Evolutionary conservation across 2,113 vertebrate genomes (phyloP), one percentile per base, ranked within the genome.

Genomic region (Lates calcarifer): DNA sequence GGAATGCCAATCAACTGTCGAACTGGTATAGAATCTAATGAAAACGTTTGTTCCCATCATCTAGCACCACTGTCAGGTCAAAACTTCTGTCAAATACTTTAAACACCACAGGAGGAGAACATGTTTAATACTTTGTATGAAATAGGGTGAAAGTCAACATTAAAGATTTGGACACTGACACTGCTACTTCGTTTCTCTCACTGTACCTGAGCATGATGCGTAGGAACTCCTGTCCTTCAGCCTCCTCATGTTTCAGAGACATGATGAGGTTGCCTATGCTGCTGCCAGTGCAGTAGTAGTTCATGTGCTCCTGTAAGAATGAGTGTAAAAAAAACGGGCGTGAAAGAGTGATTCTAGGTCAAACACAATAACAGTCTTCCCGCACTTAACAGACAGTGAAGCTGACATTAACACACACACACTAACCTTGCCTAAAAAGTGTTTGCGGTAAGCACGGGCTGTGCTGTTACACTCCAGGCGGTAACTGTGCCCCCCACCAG

Each of bases 241-340:
- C 95, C 65, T 97, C 96, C 0, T 99, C 98, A 0, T 99, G 97
- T 89, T 98, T 99, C 92, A 99, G 92, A 0, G 98, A 99, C 95
- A 99, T 98, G 65, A 99, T 96, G 1, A 99, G 96, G 89, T 98
- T 96, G 2, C 98, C 98, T 47, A 99, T 94, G 2, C 95, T 96
- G 0, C 95, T 93, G 89, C 96, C 96, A 68, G 97, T 91, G 18
- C 97, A 98, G 93, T 99, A 99, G 94, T 98, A 99, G 88, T 97
- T 99, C 93, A 99, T 96, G 87, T 99, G 98, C 74, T 99, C 98
- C 98, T 99, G 80, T 13, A 74, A 14, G 66, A 13, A 33, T 10
- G 5, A 66, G 63, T 31, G 49, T 22, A 18, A 13, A 69, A 33
- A 60, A 31, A 9, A 47, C n/a, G 15, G 35, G 37, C 10, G 20